Evolutionary conservation across 35 echinoderm and acorn worm species (phyloP), one percentile per base, ranked within the genome.

Genomic region (Strongylocentrotus purpuratus): DNA sequence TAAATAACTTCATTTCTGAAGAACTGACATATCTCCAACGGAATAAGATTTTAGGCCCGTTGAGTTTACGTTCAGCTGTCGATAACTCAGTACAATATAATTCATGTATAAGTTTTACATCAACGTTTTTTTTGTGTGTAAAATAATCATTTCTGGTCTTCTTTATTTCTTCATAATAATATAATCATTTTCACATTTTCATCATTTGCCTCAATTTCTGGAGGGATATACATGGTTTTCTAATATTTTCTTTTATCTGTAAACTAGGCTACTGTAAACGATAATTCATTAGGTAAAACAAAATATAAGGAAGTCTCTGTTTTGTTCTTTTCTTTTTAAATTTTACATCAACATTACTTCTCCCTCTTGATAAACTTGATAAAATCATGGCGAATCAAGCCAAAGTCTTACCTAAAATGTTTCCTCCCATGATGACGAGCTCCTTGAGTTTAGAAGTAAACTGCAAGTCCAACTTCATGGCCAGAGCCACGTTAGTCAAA

Each of bases 381-480:
- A 17, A 87, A 87, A 87, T 31, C 31, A 31, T 31, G 18, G n/a
- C 10, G 86, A 20, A 59, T 14, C 22, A 22, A 93, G 41, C 47
- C 9, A 10, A 32, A 9, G 32, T 17, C 94, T 94, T 87, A 99
- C 98, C 98, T 94, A 95, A 92, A 59, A 94, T 96, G 55, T 99
- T 97, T 50, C 98, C 98, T 35, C 98, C 98, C 98, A 98, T 98
- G 31, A 98, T 97, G 48, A 99, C 85, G 86, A 99, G 28, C 9
- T 97, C 85, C 85, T 99, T 99, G 31, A 99, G 87, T 90, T 95
- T 96, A 86, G 87, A 90, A 31, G 97, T 98, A 87, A 99, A 99
- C 11, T 93, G 92, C 48, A 96, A 92, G 90, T 99, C 98, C 94
- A 99, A 32, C 94, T 95, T 95, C 60, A 97, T 97, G 45, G 98